phyloP scores from a whole-genome alignment of 2,888 invertebrate species.

The Pyralis farinalis region DNA sequence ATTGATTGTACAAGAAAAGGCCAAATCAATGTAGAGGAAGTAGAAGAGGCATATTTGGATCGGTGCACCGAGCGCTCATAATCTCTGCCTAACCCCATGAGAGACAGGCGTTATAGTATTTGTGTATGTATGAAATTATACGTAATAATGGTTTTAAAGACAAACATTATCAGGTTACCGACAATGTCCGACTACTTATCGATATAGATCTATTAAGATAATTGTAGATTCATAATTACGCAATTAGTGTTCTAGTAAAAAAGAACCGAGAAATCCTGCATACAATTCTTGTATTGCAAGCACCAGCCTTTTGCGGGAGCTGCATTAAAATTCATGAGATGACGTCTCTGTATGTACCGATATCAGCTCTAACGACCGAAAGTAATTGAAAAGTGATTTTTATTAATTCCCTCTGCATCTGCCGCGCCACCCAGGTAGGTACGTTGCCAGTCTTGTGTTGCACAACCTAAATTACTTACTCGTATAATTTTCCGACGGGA shows the following conservation, averaged over 20 bases:
- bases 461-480: neutral
- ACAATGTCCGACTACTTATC: too few relatives aligned
- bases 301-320: neutral
- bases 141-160: too few relatives aligned
- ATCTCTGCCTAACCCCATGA: too few relatives aligned
- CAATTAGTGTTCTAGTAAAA: neutral
- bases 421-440: conserved; percentile 56
- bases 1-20: too few relatives aligned
- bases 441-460: neutral
- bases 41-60: too few relatives aligned
- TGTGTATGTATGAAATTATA: too few relatives aligned
- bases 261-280: conserved; percentile 4
- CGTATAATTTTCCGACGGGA: conserved; percentile 40
- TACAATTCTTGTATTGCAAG: conserved; percentile 7
- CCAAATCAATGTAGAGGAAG: too few relatives aligned
- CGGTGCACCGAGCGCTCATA: too few relatives aligned
- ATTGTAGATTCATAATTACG: too few relatives aligned
- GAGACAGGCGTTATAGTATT: too few relatives aligned
- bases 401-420: conserved; percentile 50
- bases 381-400: conserved; percentile 56
- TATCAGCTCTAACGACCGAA: conserved; percentile 47
- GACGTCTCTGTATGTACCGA: conserved; percentile 42
- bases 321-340: conserved; percentile 55
- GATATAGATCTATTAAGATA: too few relatives aligned
- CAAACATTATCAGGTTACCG: too few relatives aligned